Base-by-base conservation (phyloP, 2,888 invertebrate species). In the Eucera pruinosa region DNA sequence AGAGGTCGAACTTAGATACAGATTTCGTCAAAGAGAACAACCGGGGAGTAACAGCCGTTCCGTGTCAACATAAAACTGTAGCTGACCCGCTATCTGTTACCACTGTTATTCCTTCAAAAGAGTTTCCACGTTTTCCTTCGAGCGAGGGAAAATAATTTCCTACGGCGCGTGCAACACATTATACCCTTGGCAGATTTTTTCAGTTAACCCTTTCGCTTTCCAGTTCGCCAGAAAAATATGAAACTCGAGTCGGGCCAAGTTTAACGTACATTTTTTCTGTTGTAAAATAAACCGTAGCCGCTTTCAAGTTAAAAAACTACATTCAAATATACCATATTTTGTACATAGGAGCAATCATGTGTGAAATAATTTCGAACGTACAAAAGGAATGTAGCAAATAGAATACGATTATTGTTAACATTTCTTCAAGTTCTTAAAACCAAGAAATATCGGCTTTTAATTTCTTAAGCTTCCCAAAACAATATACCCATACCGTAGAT, bases 11-110 rank as follows among this genome's bases (percentile, higher is more conserved):
- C 70, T 79, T 57, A 50, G 57, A 62, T 36, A 67, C 50, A 68
- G 58, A 78, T 80, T 75, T 66, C 68, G 75, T 78, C 72, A 70
- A 75, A 82, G 60, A 45, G 57, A 62, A 47, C 55, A 66, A 36
- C 39, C 20, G 39, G 27, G 30, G 27, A 41, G 18, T 67, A 80
- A 78, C 69, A 66, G 64, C 65, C 62, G 61, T 75, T 73, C 27
- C 80, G 66, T 68, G 77, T 72, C 69, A 64, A 33, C 39, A 30
- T 60, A 57, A 77, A 78, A 74, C 69, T 80, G 66, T 66, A 69
- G 50, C 71, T 52, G 13, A 61, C 27, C 52, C 52, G 54, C 66
- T 64, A 69, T 78, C 68, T 30, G 72, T 76, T 72, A 58, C 68
- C 68, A 55, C 62, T 77, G 65, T 77, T 77, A 77, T 71, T 67